Evolutionary conservation across 2,797 vertebrate genomes (phyloP).

Genomic region (Eutrigla gurnardus): DNA sequence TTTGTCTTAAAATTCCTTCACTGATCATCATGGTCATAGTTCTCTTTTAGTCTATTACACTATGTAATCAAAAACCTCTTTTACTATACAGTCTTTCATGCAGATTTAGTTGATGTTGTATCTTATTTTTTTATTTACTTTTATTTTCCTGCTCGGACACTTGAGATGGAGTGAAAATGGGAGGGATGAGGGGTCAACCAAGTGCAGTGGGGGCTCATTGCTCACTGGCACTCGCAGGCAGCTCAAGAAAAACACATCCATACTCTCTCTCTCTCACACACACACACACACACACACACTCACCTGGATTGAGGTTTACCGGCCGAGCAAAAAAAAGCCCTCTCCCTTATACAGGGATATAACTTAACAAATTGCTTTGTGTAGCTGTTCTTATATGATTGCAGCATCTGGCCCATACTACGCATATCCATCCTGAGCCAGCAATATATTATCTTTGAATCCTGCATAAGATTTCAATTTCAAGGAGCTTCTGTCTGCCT

Average conservation of each 20-base stretch:
- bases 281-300: conserved; percentile 12
- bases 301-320: conserved; percentile 50
- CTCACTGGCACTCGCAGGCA: conserved; percentile 42
- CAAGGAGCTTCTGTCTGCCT: conserved; percentile 71
- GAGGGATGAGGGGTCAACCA: conserved; percentile 76
- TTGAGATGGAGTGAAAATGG: conserved; percentile 64
- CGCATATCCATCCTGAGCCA: conserved; percentile 47
- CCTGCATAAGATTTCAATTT: conserved; percentile 81
- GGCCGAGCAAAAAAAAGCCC: conserved; percentile 35
- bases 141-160: conserved; percentile 44
- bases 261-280: conserved; percentile 12
- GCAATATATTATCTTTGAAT: conserved; percentile 69
- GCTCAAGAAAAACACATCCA: conserved; percentile 32
- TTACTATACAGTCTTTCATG: not conserved
- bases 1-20: not conserved
- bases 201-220: conserved; percentile 63
- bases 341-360: conserved; percentile 30
- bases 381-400: conserved; percentile 62
- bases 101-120: conserved; percentile 41
- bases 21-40: not conserved
- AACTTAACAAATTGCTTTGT: conserved; percentile 60
- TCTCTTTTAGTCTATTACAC: not conserved
- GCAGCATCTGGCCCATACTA: conserved; percentile 52
- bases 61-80: not conserved
- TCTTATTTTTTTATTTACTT: conserved; percentile 54